A percentile compares a stretch with the other conserved stretches of the same genome.
phyloP scores from a whole-genome alignment of 2,888 invertebrate species.

The Orthosia cruda region DNA sequence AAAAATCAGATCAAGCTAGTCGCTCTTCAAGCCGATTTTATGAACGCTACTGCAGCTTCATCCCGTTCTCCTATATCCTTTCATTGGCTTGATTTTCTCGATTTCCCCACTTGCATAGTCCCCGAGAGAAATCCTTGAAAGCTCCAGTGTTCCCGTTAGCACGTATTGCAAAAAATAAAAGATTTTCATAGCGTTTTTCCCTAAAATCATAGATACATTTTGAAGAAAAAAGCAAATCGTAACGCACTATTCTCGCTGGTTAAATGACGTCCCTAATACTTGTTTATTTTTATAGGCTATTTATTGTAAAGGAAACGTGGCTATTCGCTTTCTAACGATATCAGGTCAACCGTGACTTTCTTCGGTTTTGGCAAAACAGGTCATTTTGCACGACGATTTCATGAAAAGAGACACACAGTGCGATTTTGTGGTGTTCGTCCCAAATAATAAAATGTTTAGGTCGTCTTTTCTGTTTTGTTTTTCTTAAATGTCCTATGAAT shows the following conservation, averaged over 20 bases:
- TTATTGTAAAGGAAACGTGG: constrained; percentile 60
- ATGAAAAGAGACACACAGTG: constrained; percentile 27
- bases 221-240: constrained; percentile 62
- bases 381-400: constrained; percentile 50
- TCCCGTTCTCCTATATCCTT: constrained; percentile 25
- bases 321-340: constrained; percentile 46
- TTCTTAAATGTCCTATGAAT: no score
- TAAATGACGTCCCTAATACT: constrained; percentile 55
- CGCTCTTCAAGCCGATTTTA: constrained; percentile 25
- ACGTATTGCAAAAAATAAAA: constrained; percentile 35
- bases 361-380: constrained; percentile 52
- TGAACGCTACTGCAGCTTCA: constrained; percentile 35
- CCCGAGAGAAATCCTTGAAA: constrained; percentile 56
- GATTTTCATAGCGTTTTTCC: constrained; percentile 19
- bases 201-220: constrained; percentile 36
- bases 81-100: constrained; percentile 37
- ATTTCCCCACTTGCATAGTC: constrained; percentile 27
- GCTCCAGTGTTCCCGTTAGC: constrained; percentile 25
- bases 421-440: constrained; percentile 2
- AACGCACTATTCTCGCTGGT: constrained; percentile 49
- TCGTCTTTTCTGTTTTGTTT: background rate
- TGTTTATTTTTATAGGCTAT: constrained; percentile 62
- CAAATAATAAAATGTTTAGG: constrained; percentile 13
- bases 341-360: constrained; percentile 63
- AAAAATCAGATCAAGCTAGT: background rate